Conservation (phyloP, 2,113 vertebrate species). For the Cochlearius cochlearius region DNA sequence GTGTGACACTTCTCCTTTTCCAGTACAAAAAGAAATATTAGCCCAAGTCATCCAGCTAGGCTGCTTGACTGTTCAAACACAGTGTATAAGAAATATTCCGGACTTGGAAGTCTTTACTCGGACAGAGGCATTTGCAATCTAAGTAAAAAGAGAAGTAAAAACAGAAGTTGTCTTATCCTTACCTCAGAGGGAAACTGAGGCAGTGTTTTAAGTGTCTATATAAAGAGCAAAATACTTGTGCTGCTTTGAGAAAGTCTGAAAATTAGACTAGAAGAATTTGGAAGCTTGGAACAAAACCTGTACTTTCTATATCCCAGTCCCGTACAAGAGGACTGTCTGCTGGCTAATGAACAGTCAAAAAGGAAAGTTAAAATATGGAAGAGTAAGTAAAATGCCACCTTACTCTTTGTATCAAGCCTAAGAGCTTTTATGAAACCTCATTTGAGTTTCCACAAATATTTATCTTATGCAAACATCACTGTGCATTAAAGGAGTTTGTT, state of each 20-base stretch:
- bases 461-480: conserved; percentile 26
- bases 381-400: not conserved
- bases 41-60: not conserved
- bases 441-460: conserved; percentile 20
- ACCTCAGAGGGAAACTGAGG: not conserved
- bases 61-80: not conserved
- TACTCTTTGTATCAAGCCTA: not conserved
- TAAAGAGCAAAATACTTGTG: not conserved
- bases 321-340: not conserved
- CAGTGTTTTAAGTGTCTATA: not conserved
- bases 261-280: not conserved
- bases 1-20: not conserved
- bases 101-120: not conserved
- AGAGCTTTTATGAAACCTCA: conserved; percentile 9
- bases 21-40: not conserved
- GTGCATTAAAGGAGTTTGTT: conserved; percentile 27
- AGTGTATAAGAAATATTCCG: not conserved
- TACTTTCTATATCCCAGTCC: not conserved
- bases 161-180: not conserved
- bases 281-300: not conserved
- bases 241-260: not conserved
- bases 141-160: not conserved
- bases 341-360: not conserved
- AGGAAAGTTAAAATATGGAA: not conserved
- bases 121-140: not conserved